These are phyloP conservation scores for Ctenopoma kingsleyae DNA, from an alignment of 2,797 vertebrate genomes.

Conservation along the genomic window DNA sequence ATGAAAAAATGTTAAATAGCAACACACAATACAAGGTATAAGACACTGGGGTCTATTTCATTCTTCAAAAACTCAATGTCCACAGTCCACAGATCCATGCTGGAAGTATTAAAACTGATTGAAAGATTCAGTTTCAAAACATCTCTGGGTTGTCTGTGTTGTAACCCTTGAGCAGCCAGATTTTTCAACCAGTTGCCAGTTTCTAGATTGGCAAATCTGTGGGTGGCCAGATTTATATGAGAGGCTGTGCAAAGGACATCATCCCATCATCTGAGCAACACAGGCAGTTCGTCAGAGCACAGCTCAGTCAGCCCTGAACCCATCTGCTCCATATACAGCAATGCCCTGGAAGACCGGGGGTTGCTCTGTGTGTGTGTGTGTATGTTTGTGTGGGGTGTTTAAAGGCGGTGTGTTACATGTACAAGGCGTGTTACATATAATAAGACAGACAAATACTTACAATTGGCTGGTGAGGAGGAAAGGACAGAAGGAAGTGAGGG, in stretches of 20 bases:
- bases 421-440: conserved; percentile 26
- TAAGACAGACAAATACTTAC: conserved; percentile 30
- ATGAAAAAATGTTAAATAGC: background rate
- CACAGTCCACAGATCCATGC: conserved; percentile 15
- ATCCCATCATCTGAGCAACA: conserved; percentile 62
- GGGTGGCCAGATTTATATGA: conserved; percentile 62
- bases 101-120: conserved; percentile 16
- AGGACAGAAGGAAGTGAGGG: conserved; percentile 49
- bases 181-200: conserved; percentile 53
- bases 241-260: conserved; percentile 62
- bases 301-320: conserved; percentile 63
- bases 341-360: conserved; percentile 59
- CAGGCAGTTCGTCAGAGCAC: conserved; percentile 64
- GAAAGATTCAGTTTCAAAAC: conserved; percentile 21
- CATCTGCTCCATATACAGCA: conserved; percentile 73
- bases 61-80: conserved; percentile 9
- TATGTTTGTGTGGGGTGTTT: conserved; percentile 8
- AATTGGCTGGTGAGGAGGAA: conserved; percentile 47
- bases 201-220: conserved; percentile 51
- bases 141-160: conserved; percentile 10
- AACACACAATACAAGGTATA: background rate
- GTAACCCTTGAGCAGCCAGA: conserved; percentile 33
- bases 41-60: no score
- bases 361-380: conserved; percentile 27
- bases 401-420: conserved; percentile 27